Conservation (phyloP, 2,113 vertebrate genomes). For the Hippocampus abdominalis region DNA sequence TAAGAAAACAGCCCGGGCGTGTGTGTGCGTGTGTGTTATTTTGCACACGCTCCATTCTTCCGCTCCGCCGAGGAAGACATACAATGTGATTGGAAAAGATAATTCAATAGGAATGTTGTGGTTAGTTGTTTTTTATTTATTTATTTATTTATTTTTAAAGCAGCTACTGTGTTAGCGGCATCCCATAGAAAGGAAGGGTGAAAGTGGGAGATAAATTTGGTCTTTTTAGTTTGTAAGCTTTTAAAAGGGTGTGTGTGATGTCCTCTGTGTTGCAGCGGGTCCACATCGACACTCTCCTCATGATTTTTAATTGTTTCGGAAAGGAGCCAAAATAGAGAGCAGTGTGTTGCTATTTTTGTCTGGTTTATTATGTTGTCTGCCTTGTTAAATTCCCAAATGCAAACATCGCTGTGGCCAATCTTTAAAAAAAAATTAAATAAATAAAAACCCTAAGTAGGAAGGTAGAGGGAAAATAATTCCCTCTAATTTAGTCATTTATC, state of each 20-base stretch:
- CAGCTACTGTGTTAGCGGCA: neutral
- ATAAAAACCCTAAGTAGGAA: too few relatives aligned
- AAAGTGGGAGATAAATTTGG: neutral
- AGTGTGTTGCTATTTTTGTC: neutral
- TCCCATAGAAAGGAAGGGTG: neutral
- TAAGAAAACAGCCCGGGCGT: conserved; percentile 32
- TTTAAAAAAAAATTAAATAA: too few relatives aligned
- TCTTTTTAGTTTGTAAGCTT: neutral
- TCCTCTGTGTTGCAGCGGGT: neutral
- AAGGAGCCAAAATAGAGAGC: conserved; percentile 1
- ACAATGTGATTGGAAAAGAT: conserved; percentile 1
- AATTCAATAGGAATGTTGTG: neutral
- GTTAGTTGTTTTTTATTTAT: neutral
- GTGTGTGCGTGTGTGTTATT: conserved; percentile 8
- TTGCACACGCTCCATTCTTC: neutral
- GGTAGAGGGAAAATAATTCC: neutral
- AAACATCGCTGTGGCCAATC: neutral
- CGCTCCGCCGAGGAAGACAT: neutral
- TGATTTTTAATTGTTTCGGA: neutral
- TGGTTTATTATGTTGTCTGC: neutral
- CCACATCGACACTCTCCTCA: neutral
- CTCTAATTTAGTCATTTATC: neutral
- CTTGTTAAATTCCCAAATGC: neutral
- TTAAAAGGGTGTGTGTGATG: neutral
- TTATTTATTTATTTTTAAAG: too few relatives aligned